A percentile compares a stretch with the other conserved stretches of the same genome.
These are phyloP conservation scores for Plectropomus leopardus DNA, from an alignment of 2,113 vertebrate species.

Conservation along the genomic window DNA sequence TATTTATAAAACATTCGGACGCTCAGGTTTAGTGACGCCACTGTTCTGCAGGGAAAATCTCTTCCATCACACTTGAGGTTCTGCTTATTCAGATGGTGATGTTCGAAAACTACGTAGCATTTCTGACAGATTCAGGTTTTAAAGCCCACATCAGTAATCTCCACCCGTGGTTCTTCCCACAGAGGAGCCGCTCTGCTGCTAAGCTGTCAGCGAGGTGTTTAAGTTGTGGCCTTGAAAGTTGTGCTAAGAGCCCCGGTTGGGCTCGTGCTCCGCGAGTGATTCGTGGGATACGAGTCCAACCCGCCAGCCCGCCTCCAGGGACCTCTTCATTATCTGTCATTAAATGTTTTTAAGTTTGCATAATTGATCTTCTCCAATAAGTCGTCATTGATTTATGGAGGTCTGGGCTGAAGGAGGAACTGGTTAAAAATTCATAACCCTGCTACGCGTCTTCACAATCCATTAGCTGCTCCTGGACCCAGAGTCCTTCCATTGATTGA, in stretches of 20 bases:
- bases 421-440: conserved; percentile 99
- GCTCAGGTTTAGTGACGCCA: too few species aligned
- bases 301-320: conserved; percentile 82
- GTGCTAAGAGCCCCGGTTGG: neutral
- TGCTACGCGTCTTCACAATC: conserved; percentile 95
- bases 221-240: conserved; percentile 64
- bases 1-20: too few species aligned
- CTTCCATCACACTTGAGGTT: conserved; percentile 29
- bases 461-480: conserved; percentile 95
- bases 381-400: conserved; percentile 99
- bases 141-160: conserved; percentile 29
- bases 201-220: conserved; percentile 35
- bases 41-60: neutral
- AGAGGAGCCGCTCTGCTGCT: conserved; percentile 27
- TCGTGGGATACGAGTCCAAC: conserved; percentile 76
- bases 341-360: conserved; percentile 99
- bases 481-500: conserved; percentile 96
- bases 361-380: conserved; percentile 99
- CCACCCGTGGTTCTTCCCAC: neutral
- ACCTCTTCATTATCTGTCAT: conserved; percentile 98
- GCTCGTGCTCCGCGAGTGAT: conserved; percentile 70
- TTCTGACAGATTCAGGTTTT: conserved; percentile 17
- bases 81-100: conserved; percentile 13
- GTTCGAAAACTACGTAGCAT: conserved; percentile 19
- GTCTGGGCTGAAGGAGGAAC: conserved; percentile 90